Evolutionary conservation across 2,888 invertebrate species (phyloP).

Genomic region (Chaetogeoica ovagalla): DNA sequence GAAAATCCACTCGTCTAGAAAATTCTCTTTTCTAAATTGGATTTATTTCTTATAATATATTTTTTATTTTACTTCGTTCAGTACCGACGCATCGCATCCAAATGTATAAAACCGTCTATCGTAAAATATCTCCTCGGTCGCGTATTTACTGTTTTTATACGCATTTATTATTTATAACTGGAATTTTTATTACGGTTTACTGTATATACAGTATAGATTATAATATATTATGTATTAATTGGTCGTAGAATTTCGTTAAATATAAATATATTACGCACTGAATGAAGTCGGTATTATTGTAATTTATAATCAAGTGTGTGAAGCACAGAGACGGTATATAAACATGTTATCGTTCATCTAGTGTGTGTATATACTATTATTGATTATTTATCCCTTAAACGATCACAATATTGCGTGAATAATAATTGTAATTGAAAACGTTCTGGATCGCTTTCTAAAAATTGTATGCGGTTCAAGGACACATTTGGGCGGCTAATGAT

Average conservation of each 20-base stretch:
- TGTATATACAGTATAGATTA: no score
- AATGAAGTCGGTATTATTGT: no score
- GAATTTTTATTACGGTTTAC: no score
- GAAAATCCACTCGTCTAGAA: not conserved
- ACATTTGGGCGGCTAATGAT: not conserved
- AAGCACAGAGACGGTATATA: no score
- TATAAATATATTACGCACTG: no score
- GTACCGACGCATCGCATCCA: no score
- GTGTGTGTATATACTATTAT: not conserved
- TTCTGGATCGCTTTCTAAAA: not conserved
- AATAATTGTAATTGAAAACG: not conserved
- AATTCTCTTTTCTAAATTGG: constrained; percentile 11
- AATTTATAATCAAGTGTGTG: no score
- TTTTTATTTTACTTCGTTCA: not conserved
- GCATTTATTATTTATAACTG: not conserved
- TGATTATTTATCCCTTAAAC: not conserved
- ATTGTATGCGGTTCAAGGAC: not conserved
- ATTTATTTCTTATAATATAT: not conserved
- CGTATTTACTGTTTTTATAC: not conserved
- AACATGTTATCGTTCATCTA: no score
- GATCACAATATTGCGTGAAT: not conserved
- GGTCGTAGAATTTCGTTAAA: no score
- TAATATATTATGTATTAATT: no score
- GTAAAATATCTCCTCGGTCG: not conserved
- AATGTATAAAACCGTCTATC: not conserved